phyloP scores from a whole-genome alignment of 35 echinoderm and acorn worm species.

The Anneissia japonica region DNA sequence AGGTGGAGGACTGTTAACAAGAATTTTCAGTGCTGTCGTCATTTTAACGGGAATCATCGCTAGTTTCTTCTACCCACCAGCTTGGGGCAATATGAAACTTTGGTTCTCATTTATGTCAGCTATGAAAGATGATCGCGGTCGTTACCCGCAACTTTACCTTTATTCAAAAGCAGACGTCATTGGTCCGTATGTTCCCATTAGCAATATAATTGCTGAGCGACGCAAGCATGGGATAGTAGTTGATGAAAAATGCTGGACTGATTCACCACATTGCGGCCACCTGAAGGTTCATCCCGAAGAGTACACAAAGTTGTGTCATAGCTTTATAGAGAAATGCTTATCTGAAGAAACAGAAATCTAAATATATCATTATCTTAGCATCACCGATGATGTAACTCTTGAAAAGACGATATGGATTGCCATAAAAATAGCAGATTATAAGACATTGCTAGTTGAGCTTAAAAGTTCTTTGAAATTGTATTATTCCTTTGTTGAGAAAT shows the following conservation, averaged over 20 bases:
- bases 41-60: constrained; percentile 5
- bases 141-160: constrained; percentile 64
- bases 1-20: neutral
- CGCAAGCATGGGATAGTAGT: constrained; percentile 43
- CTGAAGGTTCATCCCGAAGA: constrained; percentile 51
- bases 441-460: too few species aligned
- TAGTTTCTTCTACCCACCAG: constrained; percentile 1
- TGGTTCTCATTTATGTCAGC: constrained; percentile 8
- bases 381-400: too few species aligned
- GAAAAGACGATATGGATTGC: too few species aligned
- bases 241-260: constrained; percentile 60
- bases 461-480: too few species aligned
- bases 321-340: constrained; percentile 56
- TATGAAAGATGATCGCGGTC: constrained; percentile 25
- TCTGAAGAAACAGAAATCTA: neutral
- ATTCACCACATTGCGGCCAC: constrained; percentile 62
- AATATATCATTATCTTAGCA: too few species aligned
- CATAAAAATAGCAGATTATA: too few species aligned
- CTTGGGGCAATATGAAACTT: neutral
- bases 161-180: constrained; percentile 74
- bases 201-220: constrained; percentile 49
- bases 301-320: constrained; percentile 48
- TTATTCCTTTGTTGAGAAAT: too few species aligned
- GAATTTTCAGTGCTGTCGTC: constrained; percentile 21
- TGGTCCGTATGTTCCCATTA: constrained; percentile 33